Evolutionary conservation across 2,113 vertebrate genomes (phyloP).

Genomic region (Columba janthina): DNA sequence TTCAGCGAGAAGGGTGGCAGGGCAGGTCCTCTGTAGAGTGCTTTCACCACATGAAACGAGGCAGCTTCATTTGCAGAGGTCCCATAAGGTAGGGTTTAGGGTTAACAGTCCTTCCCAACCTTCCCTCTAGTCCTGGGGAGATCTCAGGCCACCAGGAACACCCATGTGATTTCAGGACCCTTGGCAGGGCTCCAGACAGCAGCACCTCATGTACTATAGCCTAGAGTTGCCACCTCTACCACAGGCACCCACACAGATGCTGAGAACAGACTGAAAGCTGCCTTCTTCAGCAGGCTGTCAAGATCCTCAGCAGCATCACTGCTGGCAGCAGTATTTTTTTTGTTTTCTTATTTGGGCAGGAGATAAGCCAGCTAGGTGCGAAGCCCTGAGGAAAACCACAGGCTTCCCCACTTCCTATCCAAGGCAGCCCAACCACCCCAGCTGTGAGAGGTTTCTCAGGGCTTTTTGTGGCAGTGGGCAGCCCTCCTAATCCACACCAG

Average conservation of each 20-base stretch:
- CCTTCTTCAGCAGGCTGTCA: background rate
- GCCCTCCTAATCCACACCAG: background rate
- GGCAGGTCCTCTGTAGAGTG: background rate
- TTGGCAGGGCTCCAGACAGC: background rate
- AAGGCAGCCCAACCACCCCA: background rate
- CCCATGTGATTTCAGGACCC: background rate
- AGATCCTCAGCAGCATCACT: background rate
- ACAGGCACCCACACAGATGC: background rate
- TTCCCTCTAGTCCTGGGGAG: background rate
- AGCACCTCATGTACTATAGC: background rate
- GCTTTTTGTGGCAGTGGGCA: background rate
- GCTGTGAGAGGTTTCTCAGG: background rate
- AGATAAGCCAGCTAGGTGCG: conserved; percentile 5
- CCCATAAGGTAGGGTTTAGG: background rate
- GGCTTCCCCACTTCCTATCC: background rate
- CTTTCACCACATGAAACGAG: background rate
- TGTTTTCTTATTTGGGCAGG: background rate
- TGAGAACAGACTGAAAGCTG: background rate
- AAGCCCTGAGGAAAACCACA: conserved; percentile 27
- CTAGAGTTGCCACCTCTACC: background rate
- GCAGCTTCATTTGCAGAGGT: background rate
- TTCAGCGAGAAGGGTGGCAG: background rate
- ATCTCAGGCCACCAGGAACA: background rate
- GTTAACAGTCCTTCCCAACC: background rate
- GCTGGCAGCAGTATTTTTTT: conserved; percentile 32